phyloP scores from a whole-genome alignment of 2,888 invertebrate species.

The Shargacucullia verbasci region DNA sequence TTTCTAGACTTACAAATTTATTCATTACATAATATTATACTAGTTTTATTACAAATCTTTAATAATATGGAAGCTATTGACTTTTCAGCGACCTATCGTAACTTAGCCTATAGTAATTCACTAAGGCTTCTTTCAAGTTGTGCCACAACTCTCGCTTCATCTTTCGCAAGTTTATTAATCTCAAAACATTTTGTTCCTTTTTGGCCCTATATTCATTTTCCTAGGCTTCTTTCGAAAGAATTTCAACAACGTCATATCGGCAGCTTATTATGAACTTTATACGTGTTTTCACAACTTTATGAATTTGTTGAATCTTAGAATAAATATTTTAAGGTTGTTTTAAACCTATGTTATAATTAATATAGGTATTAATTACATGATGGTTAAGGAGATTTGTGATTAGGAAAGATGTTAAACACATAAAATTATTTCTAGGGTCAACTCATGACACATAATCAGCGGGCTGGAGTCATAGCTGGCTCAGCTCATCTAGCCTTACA shows the following conservation, averaged over 20 bases:
- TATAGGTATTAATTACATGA: too few species aligned
- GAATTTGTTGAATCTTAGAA: background rate
- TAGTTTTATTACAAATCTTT: too few species aligned
- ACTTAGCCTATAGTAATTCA: too few species aligned
- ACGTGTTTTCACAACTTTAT: constrained; percentile 12
- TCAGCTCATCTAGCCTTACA: constrained; percentile 95
- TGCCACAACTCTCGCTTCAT: too few species aligned
- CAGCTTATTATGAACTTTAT: constrained; percentile 21
- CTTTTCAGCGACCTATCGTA: too few species aligned
- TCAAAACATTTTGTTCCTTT: background rate
- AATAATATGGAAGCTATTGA: too few species aligned
- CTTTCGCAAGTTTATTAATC: background rate
- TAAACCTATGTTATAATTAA: too few species aligned
- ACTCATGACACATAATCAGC: constrained; percentile 95
- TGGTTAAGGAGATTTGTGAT: too few species aligned
- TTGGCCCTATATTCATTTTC: background rate
- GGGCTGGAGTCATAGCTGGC: constrained; percentile 96
- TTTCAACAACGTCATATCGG: background rate
- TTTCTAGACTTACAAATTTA: too few species aligned
- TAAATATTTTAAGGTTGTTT: background rate
- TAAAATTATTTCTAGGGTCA: constrained; percentile 90
- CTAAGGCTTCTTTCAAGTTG: too few species aligned
- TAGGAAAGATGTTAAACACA: too few species aligned
- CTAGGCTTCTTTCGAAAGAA: constrained; percentile 5
- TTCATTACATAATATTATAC: too few species aligned